Percentiles rank a stretch among this genome's conserved stretches.
Evolutionary conservation across 2,797 vertebrate species (phyloP).

Genomic region (Stomatorhinus walkeri): DNA sequence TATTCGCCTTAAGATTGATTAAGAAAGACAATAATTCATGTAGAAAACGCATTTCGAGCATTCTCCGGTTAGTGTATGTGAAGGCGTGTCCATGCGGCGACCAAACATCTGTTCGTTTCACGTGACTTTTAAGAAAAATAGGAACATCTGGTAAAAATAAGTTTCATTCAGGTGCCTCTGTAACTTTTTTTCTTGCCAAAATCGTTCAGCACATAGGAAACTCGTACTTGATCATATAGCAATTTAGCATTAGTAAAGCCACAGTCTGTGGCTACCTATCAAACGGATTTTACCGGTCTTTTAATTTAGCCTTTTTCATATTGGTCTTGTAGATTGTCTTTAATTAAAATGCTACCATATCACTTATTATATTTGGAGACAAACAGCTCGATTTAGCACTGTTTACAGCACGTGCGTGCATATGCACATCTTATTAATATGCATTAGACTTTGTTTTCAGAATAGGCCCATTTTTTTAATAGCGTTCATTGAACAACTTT

Average conservation of each 20-base stretch:
- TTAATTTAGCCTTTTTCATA: neutral
- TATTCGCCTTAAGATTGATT: conserved; percentile 21
- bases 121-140: conserved; percentile 67
- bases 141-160: conserved; percentile 75
- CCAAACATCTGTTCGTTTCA: conserved; percentile 72
- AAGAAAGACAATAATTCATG: conserved; percentile 39
- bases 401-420: neutral
- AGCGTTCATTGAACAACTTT: neutral
- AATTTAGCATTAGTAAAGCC: neutral
- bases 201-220: conserved; percentile 28
- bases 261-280: neutral
- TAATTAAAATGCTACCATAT: neutral
- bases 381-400: neutral
- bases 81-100: conserved; percentile 58
- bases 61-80: conserved; percentile 40
- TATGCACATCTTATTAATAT: neutral
- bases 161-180: conserved; percentile 69
- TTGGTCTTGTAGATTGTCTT: neutral
- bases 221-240: conserved; percentile 8
- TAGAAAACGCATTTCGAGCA: conserved; percentile 42
- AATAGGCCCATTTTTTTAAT: neutral
- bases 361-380: neutral
- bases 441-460: neutral
- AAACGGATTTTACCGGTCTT: neutral
- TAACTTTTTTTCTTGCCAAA: conserved; percentile 53